Evolutionary conservation across 1,140 invertebrate species (phyloP).

Genomic region (Holotrichia oblita): DNA sequence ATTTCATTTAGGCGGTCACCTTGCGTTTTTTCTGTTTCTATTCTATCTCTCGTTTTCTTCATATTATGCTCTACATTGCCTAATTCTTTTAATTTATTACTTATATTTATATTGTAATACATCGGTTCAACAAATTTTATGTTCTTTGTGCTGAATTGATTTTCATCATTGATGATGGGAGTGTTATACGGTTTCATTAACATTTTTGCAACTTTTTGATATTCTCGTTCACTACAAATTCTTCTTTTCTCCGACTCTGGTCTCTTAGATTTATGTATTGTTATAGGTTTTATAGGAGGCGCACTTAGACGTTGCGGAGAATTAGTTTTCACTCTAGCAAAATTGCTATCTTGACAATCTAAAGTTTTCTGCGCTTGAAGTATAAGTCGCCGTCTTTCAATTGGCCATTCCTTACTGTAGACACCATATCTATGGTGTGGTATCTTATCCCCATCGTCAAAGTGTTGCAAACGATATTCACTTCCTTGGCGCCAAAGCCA

Average conservation of each 20-base stretch:
- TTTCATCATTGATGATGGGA: slow-evolving; percentile 23
- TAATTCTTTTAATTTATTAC: slow-evolving; percentile 11
- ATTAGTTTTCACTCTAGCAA: slow-evolving; percentile 41
- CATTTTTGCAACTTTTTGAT: slow-evolving; percentile 10
- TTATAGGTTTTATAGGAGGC: not conserved
- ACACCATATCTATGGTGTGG: slow-evolving; percentile 62
- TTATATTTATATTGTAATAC: not conserved
- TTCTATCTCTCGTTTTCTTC: not conserved
- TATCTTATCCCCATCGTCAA: slow-evolving; percentile 59
- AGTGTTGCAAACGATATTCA: slow-evolving; percentile 60
- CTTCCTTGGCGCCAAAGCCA: slow-evolving; percentile 63
- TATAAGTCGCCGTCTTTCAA: slow-evolving; percentile 46
- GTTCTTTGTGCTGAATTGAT: not conserved
- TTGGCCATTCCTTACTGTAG: slow-evolving; percentile 59
- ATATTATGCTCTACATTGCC: slow-evolving; percentile 11
- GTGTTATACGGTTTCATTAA: not conserved
- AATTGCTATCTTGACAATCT: slow-evolving; percentile 40
- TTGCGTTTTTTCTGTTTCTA: slow-evolving; percentile 51
- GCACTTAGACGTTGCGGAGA: not conserved
- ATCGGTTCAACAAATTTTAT: not conserved
- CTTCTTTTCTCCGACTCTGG: slow-evolving; percentile 40
- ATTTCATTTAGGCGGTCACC: slow-evolving; percentile 58
- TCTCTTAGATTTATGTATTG: not conserved
- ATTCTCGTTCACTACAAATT: not conserved
- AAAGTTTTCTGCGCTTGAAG: slow-evolving; percentile 11